Conservation (phyloP, 2,113 vertebrate species). For the Callopanchax toddi region DNA sequence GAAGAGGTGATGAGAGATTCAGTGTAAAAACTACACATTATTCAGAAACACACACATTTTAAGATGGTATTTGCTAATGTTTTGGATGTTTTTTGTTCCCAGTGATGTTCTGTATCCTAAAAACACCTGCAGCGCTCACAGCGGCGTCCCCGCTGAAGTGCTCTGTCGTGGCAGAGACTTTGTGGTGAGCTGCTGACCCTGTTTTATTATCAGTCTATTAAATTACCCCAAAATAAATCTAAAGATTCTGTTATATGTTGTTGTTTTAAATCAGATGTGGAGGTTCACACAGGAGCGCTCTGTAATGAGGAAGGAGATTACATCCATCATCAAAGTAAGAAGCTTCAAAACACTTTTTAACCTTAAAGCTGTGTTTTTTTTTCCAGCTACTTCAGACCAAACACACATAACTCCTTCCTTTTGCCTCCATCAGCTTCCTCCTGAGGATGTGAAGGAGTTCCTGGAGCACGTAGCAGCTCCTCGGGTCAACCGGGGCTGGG, state of each 20-base stretch:
- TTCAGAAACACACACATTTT: no score
- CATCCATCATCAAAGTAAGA: slow-evolving; percentile 90
- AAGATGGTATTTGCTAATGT: not conserved
- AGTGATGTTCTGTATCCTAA: slow-evolving; percentile 97
- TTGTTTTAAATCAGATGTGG: slow-evolving; percentile 87
- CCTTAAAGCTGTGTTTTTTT: no score
- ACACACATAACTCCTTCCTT: slow-evolving; percentile 2
- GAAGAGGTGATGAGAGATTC: slow-evolving; percentile 84
- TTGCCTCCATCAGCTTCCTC: slow-evolving; percentile 84
- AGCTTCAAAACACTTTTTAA: not conserved
- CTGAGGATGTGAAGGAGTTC: slow-evolving; percentile 97
- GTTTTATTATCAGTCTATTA: not conserved
- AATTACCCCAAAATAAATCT: no score
- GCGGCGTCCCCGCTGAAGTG: slow-evolving; percentile 93
- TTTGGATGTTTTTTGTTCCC: slow-evolving; percentile 22
- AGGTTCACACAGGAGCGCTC: slow-evolving; percentile 93
- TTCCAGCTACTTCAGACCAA: not conserved
- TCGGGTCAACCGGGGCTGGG: slow-evolving; percentile 94
- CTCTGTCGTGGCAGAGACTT: slow-evolving; percentile 96
- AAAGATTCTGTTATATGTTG: not conserved
- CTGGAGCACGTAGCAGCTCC: slow-evolving; percentile 93
- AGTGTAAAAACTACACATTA: no score
- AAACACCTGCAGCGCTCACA: slow-evolving; percentile 93
- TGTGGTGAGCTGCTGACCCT: slow-evolving; percentile 84
- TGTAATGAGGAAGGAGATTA: slow-evolving; percentile 91